Percentiles rank a stretch among this genome's conserved stretches.
Conservation (phyloP, 2,113 vertebrate species). For the Austrofundulus limnaeus region DNA sequence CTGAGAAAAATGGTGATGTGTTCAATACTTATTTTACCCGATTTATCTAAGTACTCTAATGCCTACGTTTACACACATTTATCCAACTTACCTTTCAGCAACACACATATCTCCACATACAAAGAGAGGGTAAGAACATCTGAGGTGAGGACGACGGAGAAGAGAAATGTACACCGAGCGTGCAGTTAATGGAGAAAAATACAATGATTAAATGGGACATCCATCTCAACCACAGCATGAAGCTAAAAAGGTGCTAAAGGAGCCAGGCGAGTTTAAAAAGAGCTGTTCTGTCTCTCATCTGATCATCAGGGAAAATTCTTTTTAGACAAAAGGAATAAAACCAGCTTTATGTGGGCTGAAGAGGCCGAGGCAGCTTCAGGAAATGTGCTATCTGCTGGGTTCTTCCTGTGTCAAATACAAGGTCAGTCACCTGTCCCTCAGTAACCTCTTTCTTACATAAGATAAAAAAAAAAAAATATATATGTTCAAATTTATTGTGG, state of each 20-base stretch:
- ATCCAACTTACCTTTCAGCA: constrained; percentile 49
- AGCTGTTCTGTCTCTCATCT: constrained; percentile 25
- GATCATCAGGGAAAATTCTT: background rate
- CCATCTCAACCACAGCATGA: constrained; percentile 5
- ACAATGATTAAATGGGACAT: background rate
- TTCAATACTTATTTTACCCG: too few relatives aligned
- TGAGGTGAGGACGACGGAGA: constrained; percentile 41
- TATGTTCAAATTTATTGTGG: too few relatives aligned
- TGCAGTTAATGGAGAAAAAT: constrained; percentile 16
- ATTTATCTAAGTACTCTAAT: constrained; percentile 10
- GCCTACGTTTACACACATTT: constrained; percentile 10
- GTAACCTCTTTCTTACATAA: background rate
- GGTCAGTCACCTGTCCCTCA: too few relatives aligned
- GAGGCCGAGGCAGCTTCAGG: too few relatives aligned
- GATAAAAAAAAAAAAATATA: background rate
- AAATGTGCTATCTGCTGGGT: too few relatives aligned
- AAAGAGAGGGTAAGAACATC: constrained; percentile 46
- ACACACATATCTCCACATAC: constrained; percentile 42
- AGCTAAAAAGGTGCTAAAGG: background rate
- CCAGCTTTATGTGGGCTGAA: too few relatives aligned
- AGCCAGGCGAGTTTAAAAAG: constrained; percentile 40
- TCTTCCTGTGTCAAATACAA: too few relatives aligned
- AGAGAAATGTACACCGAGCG: constrained; percentile 27
- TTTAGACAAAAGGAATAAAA: too few relatives aligned
- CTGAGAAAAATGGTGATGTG: too few relatives aligned